Base-by-base conservation (phyloP, 2,797 vertebrate species). In the Chaetophractus vellerosus region DNA sequence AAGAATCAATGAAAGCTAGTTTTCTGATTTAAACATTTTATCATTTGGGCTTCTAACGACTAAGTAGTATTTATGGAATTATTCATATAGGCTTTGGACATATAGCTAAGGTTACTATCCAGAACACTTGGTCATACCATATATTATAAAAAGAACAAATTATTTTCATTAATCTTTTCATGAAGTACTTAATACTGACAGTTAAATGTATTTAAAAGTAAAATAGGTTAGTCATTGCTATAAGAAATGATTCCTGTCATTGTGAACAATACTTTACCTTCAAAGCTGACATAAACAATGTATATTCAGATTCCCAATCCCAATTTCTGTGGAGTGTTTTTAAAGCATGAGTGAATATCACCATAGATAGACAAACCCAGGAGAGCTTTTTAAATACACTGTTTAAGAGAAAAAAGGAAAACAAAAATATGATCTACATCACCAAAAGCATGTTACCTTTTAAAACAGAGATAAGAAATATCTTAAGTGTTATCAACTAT, bases 361-460 rank as follows among this genome's bases (percentile, higher is more conserved):
- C 98, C 33, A 98, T 74, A 86, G 98, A 98, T 57, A 99, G 98
- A 97, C 99, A 98, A 98, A 99, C 31, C 99, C 99, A 99, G 59
- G 99, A 99, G 2, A 99, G 97, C 96, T 99, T 99, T 98, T 98
- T 99, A 91, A 99, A 95, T 69, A 98, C 97, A 45, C 99, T 99
- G 88, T 97, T 95, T 86, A 94, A 94, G 74, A 96, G 88, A 88
- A 36, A 95, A 78, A 83, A 94, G 83, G 93, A 18, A 69, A 97
- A 97, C 38, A 92, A 96, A 74, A 71, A 71, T 50, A 96, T 18
- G 45, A 41, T 89, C 64, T 90, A 64, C 31, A 95, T 45, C 14
- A 95, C 10, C 85, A 6, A 59, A 95, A 76, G 2, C 23, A 96
- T 85, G 66, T 96, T 61, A 85, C 16, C 48, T 5, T 3, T 68